Conservation (phyloP, 2,113 vertebrate genomes). For the Saimiri boliviensis region DNA sequence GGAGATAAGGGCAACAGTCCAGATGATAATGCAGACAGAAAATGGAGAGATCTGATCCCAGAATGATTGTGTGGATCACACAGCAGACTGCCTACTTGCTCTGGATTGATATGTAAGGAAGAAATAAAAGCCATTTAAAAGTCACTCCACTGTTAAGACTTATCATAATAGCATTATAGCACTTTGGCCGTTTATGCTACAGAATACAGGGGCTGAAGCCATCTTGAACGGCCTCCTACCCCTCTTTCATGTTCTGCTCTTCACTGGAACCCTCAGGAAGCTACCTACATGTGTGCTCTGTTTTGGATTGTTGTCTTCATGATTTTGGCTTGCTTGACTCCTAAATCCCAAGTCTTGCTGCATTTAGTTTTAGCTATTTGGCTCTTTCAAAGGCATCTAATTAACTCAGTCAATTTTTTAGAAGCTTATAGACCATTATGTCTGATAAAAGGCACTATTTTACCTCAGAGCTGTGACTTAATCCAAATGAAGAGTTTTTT, state of each 20-base stretch:
- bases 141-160: neutral
- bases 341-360: neutral
- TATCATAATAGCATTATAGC: neutral
- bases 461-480: neutral
- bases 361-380: slow-evolving; percentile 1
- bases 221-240: neutral
- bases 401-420: neutral
- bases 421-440: neutral
- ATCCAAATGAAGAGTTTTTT: slow-evolving; percentile 7
- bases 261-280: neutral
- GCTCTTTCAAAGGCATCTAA: neutral
- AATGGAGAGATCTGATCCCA: neutral
- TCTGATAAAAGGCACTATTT: neutral
- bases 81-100: neutral
- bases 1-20: neutral
- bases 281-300: neutral
- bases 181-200: neutral
- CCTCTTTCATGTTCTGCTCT: neutral
- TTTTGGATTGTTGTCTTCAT: neutral
- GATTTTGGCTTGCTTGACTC: neutral
- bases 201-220: neutral
- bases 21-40: neutral
- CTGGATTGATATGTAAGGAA: neutral
- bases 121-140: neutral
- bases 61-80: neutral